Evolutionary conservation across 1,140 invertebrate species (phyloP).

Genomic region (Drosophila parvula): DNA sequence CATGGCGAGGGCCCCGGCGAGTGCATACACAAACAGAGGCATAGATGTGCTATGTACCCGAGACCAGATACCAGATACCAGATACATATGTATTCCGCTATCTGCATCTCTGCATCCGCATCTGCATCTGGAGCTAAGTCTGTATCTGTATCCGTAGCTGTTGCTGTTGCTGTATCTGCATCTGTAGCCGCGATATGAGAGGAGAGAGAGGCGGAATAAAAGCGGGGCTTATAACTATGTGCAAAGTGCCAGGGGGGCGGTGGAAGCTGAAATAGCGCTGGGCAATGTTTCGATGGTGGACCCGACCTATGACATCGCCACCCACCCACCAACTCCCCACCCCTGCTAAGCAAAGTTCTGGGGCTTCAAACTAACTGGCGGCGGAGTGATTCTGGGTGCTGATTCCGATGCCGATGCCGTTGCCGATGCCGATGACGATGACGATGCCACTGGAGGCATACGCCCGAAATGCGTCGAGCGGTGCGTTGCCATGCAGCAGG

Average conservation of each 20-base stretch:
- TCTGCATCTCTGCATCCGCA: constrained; percentile 36
- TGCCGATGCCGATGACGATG: constrained; percentile 21
- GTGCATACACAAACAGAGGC: constrained; percentile 20
- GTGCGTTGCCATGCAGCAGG: constrained; percentile 43
- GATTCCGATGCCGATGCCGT: constrained; percentile 28
- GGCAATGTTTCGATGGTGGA: constrained; percentile 43
- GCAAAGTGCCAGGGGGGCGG: constrained; percentile 61
- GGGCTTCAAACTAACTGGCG: constrained; percentile 39
- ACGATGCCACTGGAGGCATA: constrained; percentile 40
- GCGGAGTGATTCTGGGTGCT: constrained; percentile 25
- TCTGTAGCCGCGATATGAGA: constrained; percentile 32
- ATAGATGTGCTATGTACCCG: constrained; percentile 36
- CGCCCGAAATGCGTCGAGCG: constrained; percentile 43
- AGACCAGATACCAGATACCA: constrained; percentile 9
- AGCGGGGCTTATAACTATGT: constrained; percentile 56
- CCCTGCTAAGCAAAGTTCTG: constrained; percentile 26
- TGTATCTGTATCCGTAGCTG: constrained; percentile 42
- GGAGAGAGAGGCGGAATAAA: background rate
- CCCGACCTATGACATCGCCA: constrained; percentile 18
- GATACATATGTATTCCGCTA: constrained; percentile 39
- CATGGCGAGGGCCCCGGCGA: constrained; percentile 10
- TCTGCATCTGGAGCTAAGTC: constrained; percentile 35
- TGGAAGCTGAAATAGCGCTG: constrained; percentile 37
- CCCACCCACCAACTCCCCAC: background rate
- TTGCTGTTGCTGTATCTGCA: constrained; percentile 23